Evolutionary conservation across 1,140 invertebrate genomes (phyloP).

Genomic region (Meteorus sp.): DNA sequence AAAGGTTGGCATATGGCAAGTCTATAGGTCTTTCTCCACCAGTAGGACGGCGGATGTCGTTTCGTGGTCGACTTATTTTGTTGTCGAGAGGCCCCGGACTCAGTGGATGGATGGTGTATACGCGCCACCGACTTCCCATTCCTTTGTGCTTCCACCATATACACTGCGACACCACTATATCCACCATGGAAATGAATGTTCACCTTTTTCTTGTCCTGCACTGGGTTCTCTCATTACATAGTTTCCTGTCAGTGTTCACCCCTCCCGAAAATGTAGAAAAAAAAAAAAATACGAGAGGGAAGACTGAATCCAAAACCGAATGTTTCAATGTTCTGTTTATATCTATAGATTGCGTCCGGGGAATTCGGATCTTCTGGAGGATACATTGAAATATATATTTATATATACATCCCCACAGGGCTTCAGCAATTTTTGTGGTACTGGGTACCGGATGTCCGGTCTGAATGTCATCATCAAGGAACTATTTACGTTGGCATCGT

Average conservation of each 20-base stretch:
- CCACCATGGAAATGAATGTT: too few species aligned
- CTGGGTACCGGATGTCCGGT: background rate
- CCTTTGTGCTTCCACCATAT: conserved; percentile 37
- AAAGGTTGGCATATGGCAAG: conserved; percentile 24
- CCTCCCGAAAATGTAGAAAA: background rate
- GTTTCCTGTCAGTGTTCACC: conserved; percentile 28
- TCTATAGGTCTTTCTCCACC: background rate
- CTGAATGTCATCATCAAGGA: background rate
- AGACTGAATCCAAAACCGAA: background rate
- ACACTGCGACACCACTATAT: conserved; percentile 3
- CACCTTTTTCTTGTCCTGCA: too few species aligned
- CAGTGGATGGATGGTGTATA: too few species aligned
- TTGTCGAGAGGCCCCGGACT: conserved; percentile 31
- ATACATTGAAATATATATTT: background rate
- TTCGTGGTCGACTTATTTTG: conserved; percentile 56
- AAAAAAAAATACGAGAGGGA: background rate
- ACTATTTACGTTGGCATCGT: background rate
- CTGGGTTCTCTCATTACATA: conserved; percentile 48
- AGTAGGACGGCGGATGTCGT: conserved; percentile 51
- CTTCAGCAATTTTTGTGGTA: background rate
- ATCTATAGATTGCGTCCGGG: too few species aligned
- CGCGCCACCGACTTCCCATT: conserved; percentile 36
- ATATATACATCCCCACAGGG: background rate
- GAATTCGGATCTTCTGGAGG: too few species aligned
- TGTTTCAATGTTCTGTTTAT: too few species aligned